Evolutionary conservation across 2,113 vertebrate genomes (phyloP), one percentile per base, ranked within the genome.

Genomic region (Istiophorus platypterus): DNA sequence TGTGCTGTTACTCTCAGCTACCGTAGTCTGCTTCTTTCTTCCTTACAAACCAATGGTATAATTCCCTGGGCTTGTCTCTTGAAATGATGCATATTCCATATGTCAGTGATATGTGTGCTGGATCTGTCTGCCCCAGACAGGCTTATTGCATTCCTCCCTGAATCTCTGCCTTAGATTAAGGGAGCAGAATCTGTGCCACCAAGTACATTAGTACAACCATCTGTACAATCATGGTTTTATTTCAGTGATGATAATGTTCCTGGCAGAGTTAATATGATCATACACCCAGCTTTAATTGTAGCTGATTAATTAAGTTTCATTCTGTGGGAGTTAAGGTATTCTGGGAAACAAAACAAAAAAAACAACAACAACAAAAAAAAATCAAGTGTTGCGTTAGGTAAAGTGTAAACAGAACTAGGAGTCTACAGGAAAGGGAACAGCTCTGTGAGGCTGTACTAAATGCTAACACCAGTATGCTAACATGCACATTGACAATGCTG

Each of bases 121-220:
- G 54, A 69, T 72, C 42, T 22, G 26, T 51, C 51, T 26, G 27
- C 13, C 57, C 45, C 57, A 0, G 65, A 52, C 27, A 56, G 65
- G n/a, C 72, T 82, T 81, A 76, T 71, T 89, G 47, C 62, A 72
- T 49, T 57, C 17, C 37, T 52, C 7, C n/a, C 22, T 63, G 13
- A 34, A 72, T 42, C 8, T 61, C 49, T 70, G 59, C 54, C 69
- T 70, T 24, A 14, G 63, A 70, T 47, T 76, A 17, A 52, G 34
- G 17, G 24, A 42, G 42, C 27, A 37, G 47, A 72, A 75, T 51
- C 57, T 64, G 61, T 24, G 24, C 49, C 45, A 74, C 67, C 73
- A 51, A 27, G 51, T 59, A 76, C 41, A 76, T 84, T 81, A 37
- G 59, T 66, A 66, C 69, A 64, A 59, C 63, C 68, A 79, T 83